Percentiles rank a stretch among this genome's conserved stretches.
These are phyloP conservation scores for Acrobasis suavella DNA, from an alignment of 2,888 invertebrate genomes.

Conservation along the genomic window DNA sequence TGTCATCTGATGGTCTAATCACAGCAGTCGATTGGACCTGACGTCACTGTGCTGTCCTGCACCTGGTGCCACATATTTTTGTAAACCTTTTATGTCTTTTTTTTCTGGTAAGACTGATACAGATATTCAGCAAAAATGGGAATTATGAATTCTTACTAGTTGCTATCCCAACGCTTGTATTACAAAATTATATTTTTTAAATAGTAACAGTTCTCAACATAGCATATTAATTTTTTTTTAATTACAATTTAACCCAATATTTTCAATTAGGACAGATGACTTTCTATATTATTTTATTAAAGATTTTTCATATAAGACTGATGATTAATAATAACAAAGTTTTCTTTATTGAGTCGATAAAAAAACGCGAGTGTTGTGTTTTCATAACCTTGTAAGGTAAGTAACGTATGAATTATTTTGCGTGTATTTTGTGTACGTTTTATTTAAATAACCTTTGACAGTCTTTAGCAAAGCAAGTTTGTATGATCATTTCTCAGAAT, in stretches of 20 bases:
- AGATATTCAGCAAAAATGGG: background rate
- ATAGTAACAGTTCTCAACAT: too few species aligned
- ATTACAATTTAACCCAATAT: too few species aligned
- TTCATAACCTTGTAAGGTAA: conserved; percentile 26
- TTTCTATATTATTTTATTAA: background rate
- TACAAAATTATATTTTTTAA: too few species aligned
- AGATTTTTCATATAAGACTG: background rate
- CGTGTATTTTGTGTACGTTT: background rate
- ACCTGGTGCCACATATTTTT: too few species aligned
- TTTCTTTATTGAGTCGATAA: background rate
- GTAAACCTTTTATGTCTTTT: too few species aligned
- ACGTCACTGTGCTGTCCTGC: too few species aligned
- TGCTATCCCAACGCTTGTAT: too few species aligned
- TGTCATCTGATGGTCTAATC: too few species aligned
- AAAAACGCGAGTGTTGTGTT: background rate
- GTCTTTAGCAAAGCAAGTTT: background rate
- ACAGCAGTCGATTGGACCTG: too few species aligned
- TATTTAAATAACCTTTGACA: background rate
- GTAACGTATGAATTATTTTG: conserved; percentile 16
- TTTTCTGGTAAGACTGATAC: background rate
- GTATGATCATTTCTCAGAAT: background rate
- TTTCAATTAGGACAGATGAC: background rate
- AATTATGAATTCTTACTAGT: background rate
- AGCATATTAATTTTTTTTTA: too few species aligned
- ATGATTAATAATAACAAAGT: background rate